Evolutionary conservation across 2,888 invertebrate genomes (phyloP).

Genomic region (Anagyrus pseudococci): DNA sequence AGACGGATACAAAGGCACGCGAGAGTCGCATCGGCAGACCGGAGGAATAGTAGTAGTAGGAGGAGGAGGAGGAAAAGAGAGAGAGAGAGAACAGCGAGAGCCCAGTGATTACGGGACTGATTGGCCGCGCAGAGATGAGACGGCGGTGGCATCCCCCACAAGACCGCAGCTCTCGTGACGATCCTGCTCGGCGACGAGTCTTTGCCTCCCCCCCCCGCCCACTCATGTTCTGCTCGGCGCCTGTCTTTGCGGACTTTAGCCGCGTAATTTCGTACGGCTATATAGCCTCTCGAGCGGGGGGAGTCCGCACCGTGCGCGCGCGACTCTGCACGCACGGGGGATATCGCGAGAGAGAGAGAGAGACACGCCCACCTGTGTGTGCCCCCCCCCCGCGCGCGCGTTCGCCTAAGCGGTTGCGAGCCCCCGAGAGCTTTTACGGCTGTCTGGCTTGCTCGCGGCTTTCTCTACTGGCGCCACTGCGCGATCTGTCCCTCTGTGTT

Average conservation of each 20-base stretch:
- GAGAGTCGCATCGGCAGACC: not conserved
- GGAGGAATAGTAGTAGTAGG: not conserved
- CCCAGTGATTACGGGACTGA: slow-evolving; percentile 62
- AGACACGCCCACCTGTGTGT: too few relatives aligned
- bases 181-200: slow-evolving; percentile 36
- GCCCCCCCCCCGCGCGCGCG: too few relatives aligned
- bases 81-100: slow-evolving; percentile 14
- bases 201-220: not conserved
- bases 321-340: too few relatives aligned
- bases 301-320: too few relatives aligned
- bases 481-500: too few relatives aligned
- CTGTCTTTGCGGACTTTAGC: not conserved
- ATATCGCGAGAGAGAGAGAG: too few relatives aligned
- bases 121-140: slow-evolving; percentile 62
- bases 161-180: slow-evolving; percentile 48
- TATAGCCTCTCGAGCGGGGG: too few relatives aligned
- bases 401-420: too few relatives aligned
- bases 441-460: too few relatives aligned
- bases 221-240: not conserved
- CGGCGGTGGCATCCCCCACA: slow-evolving; percentile 58
- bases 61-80: not conserved
- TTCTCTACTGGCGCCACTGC: too few relatives aligned
- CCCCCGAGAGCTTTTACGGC: too few relatives aligned
- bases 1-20: not conserved
- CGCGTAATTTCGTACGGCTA: too few relatives aligned